Evolutionary conservation across 2,888 invertebrate genomes (phyloP).

Genomic region (Ornithoptera priamus): DNA sequence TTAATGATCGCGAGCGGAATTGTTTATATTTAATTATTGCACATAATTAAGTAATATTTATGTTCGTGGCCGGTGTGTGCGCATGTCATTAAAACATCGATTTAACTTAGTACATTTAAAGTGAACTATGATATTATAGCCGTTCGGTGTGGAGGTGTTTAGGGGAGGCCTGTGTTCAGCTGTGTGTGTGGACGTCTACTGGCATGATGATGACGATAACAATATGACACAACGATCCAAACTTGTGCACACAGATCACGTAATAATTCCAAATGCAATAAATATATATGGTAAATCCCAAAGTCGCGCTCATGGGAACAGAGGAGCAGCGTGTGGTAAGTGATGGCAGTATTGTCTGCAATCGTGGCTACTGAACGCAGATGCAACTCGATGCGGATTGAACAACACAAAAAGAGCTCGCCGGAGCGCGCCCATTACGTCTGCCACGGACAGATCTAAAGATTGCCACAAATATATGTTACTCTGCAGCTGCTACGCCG

Average conservation of each 20-base stretch:
- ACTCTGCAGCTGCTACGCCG: slow-evolving; percentile 13
- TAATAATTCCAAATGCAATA: not conserved
- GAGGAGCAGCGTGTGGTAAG: slow-evolving; percentile 17
- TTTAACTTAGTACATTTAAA: no score
- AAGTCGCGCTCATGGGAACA: slow-evolving; percentile 12
- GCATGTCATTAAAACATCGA: no score
- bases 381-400: slow-evolving; percentile 31
- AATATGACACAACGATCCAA: no score
- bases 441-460: slow-evolving; percentile 40
- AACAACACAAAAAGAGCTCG: slow-evolving; percentile 39
- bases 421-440: slow-evolving; percentile 38
- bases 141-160: no score
- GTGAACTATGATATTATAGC: no score
- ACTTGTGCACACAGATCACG: no score
- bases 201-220: no score
- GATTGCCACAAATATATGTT: slow-evolving; percentile 39
- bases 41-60: not conserved
- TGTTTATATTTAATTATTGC: not conserved
- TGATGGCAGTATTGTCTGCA: slow-evolving; percentile 55
- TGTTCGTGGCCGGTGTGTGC: not conserved
- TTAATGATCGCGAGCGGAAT: not conserved
- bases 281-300: slow-evolving; percentile 20
- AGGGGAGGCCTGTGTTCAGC: no score
- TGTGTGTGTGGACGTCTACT: no score
- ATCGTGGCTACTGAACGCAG: slow-evolving; percentile 48